Conservation (phyloP, 2,797 vertebrate genomes). For the Rhinella marina region DNA sequence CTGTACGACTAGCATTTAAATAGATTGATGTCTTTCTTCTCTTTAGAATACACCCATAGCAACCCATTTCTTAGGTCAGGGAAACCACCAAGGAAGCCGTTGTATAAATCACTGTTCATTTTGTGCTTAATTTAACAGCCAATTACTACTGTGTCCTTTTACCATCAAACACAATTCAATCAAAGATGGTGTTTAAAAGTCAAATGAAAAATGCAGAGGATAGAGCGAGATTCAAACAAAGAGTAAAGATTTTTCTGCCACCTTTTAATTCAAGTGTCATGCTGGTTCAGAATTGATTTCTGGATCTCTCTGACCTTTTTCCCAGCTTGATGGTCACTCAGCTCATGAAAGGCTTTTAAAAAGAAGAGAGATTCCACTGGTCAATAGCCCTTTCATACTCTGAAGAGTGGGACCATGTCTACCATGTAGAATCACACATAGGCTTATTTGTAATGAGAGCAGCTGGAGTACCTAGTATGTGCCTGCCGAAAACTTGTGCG, state of each 20-base stretch:
- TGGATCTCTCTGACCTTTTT: constrained; percentile 61
- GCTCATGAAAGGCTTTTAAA: background rate
- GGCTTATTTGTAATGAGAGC: background rate
- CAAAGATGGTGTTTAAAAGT: constrained; percentile 33
- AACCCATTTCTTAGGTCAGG: background rate
- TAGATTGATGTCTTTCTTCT: background rate
- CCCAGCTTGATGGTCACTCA: background rate
- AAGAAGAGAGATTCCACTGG: constrained; percentile 34
- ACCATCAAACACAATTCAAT: constrained; percentile 15
- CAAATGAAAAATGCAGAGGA: constrained; percentile 18
- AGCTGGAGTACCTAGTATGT: background rate
- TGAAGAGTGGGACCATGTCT: constrained; percentile 25
- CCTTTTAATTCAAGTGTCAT: constrained; percentile 15
- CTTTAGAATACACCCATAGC: background rate
- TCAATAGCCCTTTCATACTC: background rate
- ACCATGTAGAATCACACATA: background rate
- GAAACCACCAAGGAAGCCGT: background rate
- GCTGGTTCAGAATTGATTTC: constrained; percentile 61
- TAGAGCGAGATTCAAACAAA: background rate
- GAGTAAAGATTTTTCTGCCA: constrained; percentile 19
- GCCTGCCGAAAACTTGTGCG: background rate
- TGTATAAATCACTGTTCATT: constrained; percentile 14
- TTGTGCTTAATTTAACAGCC: constrained; percentile 21
- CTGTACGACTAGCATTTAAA: background rate
- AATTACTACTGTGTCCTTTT: constrained; percentile 13